phyloP scores from a whole-genome alignment of 2,797 vertebrate species.

The Choloepus didactylus region DNA sequence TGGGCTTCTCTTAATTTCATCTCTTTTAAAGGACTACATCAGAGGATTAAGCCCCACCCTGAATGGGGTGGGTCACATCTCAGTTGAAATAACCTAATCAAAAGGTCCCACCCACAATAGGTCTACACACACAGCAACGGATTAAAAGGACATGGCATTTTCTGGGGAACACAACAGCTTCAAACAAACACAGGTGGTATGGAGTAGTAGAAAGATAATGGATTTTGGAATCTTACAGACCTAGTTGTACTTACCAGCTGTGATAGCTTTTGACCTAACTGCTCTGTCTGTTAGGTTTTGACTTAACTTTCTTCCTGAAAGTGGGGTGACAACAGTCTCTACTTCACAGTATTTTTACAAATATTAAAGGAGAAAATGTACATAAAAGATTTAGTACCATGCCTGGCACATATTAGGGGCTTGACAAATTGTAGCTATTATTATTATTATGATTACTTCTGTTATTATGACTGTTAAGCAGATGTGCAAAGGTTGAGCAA shows the following conservation, averaged over 20 bases:
- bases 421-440: conserved; percentile 11
- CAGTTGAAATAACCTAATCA: no score
- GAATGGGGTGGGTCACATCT: no score
- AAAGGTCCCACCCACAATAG: no score
- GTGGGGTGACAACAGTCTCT: not conserved
- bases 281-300: not conserved
- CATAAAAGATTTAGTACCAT: not conserved
- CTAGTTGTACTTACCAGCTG: not conserved
- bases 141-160: no score
- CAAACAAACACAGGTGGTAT: not conserved
- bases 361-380: not conserved
- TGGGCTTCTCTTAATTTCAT: no score
- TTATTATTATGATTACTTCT: not conserved
- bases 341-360: conserved; percentile 19
- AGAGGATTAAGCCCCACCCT: no score
- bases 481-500: not conserved
- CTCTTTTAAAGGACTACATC: no score
- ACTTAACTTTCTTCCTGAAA: conserved; percentile 5
- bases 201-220: not conserved
- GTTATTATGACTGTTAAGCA: not conserved
- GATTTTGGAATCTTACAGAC: not conserved
- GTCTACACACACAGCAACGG: no score
- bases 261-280: not conserved
- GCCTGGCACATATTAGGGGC: not conserved
- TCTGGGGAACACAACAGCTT: no score